Base-by-base conservation (phyloP, 2,888 invertebrate genomes). In the Anoplius nigerrimus region DNA sequence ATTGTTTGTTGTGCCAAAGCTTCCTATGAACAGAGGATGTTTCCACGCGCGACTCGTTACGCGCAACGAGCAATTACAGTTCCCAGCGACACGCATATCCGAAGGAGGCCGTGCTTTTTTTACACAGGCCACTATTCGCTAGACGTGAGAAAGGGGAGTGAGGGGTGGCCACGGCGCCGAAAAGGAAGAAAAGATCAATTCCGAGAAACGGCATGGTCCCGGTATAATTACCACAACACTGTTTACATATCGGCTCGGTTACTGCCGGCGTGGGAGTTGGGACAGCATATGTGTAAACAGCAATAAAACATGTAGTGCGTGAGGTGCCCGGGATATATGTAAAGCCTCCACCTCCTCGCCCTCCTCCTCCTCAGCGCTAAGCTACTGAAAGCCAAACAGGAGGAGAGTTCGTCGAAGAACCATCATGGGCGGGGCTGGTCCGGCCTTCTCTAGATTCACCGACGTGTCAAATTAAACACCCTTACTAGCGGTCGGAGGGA, bases 241-340 rank as follows among this genome's bases (percentile, higher is more conserved):
- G 84, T 84, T 84, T 84, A 83, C 76, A 75, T 83, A 79, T 82
- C 72, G 85, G 74, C 80, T 64, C 80, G 79, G 80, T 85, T 82
- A 84, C 80, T 76, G 76, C 76, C 78, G 77, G 78, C 84, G 84
- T 84, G 82, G 84, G 84, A 81, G 84, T 81, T 82, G 67, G 67
- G 77, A 79, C 82, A 78, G 84, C 84, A 85, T 85, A 84, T 84
- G 84, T 84, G 84, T 84, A 84, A 84, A 84, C 85, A 84, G 84
- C 82, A 84, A 84, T 84, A 84, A 84, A 84, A 84, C 82, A 85
- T 76, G 77, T 75, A 78, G 21, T 34, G 18, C 20, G 72, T 79
- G 75, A 69, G 74, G 75, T 78, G 65, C 72, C 67, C 71, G 72
- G 57, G 52, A 52, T 34, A 48, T 78, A 79, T 84, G 78, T 79